Evolutionary conservation across 2,888 invertebrate genomes (phyloP), one percentile per base, ranked within the genome.

Genomic region (Hirtodrosophila histrioides): DNA sequence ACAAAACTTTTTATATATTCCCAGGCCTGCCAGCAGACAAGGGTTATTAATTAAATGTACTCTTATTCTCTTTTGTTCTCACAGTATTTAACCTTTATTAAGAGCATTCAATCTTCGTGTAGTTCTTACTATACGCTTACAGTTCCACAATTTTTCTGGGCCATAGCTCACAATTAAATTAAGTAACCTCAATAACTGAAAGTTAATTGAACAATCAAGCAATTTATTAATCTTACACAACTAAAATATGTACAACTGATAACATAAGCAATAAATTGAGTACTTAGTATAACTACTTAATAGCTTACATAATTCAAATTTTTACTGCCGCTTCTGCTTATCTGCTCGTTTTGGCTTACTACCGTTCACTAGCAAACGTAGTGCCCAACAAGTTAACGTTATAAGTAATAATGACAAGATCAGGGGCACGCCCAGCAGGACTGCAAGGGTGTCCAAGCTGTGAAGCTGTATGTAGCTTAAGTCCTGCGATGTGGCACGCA

Each of bases 371-470:
- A 66, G n/a, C 9, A 3, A 7, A 1, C 50, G 35, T 0, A 69
- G 4, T 4, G 73, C 17, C 23, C 58, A 49, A 5, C 37, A 35
- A 11, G 29, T 4, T n/a, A 65, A 0, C 23, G 35, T 61, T 1
- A 63, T 4, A 12, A 39, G 17, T 10, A 57, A 31, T 3, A 10
- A 40, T 3, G 53, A 45, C 4, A 24, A 27, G 11, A 63, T 0
- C 1, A 75, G 33, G 0, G 86, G 83, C 0, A 65, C 10, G 0
- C 67, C 77, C 27, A 78, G 10, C 0, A 91, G 33, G 3, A 89
- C 69, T 3, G 76, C 54, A 0, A 81, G 53, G 2, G 86, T 86
- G 60, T 91, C 91, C 33, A 89, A 31, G 51, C 85, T 87, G 41
- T 89, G 75, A 4, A 83, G 82, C 31, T 86, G 78, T 0, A 89